Conservation (phyloP, 1,140 invertebrate species). For the Pseudomyrmex sp. region DNA sequence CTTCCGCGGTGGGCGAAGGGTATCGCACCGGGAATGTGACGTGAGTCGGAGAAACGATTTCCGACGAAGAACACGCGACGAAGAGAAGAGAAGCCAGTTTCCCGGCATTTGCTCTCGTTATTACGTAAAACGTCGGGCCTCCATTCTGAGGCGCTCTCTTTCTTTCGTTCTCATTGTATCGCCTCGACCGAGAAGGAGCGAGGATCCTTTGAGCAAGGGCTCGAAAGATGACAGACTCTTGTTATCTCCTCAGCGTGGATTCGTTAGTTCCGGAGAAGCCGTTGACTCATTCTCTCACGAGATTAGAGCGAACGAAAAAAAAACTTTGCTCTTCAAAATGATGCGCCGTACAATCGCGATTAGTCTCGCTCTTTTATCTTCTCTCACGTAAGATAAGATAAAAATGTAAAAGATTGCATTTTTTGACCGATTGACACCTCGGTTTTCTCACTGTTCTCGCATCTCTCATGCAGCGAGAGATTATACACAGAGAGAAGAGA, state of each 20-base stretch:
- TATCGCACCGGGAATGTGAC: constrained; percentile 58
- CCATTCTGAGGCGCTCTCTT: constrained; percentile 53
- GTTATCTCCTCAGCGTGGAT: constrained; percentile 21
- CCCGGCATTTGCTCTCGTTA: constrained; percentile 51
- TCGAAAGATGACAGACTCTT: constrained; percentile 46
- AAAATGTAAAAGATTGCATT: too few relatives aligned
- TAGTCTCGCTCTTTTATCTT: too few relatives aligned
- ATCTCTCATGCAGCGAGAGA: too few relatives aligned
- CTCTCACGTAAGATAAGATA: too few relatives aligned
- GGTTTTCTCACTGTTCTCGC: too few relatives aligned
- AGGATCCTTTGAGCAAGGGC: not conserved
- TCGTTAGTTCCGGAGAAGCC: constrained; percentile 32
- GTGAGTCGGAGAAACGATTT: constrained; percentile 62
- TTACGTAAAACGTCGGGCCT: constrained; percentile 71
- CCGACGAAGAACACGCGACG: constrained; percentile 52
- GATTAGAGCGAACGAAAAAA: not conserved
- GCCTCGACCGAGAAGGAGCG: constrained; percentile 56
- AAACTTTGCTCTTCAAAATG: not conserved
- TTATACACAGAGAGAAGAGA: too few relatives aligned
- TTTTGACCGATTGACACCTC: too few relatives aligned
- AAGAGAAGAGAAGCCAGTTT: constrained; percentile 37
- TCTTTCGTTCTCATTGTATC: constrained; percentile 22
- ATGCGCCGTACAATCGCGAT: too few relatives aligned
- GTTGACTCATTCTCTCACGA: not conserved
- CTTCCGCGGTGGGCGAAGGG: constrained; percentile 41